Base-by-base conservation (phyloP, 2,113 vertebrate species). In the Semicossyphus pulcher region DNA sequence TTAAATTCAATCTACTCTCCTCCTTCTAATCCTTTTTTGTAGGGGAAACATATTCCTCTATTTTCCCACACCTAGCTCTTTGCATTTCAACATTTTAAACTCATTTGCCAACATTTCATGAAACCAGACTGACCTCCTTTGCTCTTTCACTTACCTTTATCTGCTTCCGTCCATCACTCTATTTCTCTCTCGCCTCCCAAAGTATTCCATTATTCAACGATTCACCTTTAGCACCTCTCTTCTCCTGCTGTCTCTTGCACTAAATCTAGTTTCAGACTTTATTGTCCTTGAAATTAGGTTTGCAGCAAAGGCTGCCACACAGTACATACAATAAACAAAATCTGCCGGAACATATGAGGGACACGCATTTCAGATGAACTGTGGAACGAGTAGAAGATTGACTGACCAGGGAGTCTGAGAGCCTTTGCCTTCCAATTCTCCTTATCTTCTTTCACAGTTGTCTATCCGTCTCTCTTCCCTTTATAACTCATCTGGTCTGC, bases 221-320 rank as follows among this genome's bases (percentile, higher is more conserved):
- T 53, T 76, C 80, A 78, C 81, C 79, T 74, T 75, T 41, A 54
- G 66, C 66, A 25, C 62, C 56, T 71, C 47, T 12, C 36, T 58
- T 63, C 69, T 68, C 10, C 61, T 16, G 41, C 80, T 18, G 62
- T 20, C 74, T 37, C 58, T 32, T 5, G 49, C 49, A 45, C 71
- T 80, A 76, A 82, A 89, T 86, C 83, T 72, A 62, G 54, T 83
- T 80, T 62, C 39, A 78, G 73, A 29, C 67, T 84, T 90, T 86
- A 90, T 86, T 81, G 84, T 88, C 83, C 88, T 62, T 88, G 81
- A 88, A 88, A 90, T 90, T 45, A 72, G 74, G 52, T 88, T 70
- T 71, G 59, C 66, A 64, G 84, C 76, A 49, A 44, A 78, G 70
- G 18, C n/a, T 15, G 66, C 31, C 29, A 11, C 42, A 25, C 37